Evolutionary conservation across 2,797 vertebrate genomes (phyloP).

Genomic region (Poeciliopsis presidionis): DNA sequence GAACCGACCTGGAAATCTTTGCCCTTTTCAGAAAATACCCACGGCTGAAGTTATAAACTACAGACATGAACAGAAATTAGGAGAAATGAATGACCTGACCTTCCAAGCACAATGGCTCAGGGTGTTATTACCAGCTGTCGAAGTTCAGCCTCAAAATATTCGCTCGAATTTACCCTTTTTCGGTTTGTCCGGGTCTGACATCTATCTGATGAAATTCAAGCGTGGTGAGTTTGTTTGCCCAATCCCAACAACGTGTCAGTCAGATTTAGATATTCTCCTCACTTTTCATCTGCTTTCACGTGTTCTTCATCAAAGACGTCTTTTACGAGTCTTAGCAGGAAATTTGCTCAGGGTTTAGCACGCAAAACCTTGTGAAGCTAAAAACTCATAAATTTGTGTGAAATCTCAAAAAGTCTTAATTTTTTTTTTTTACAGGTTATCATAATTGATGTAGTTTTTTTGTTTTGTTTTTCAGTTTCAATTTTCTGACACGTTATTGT

Average conservation of each 20-base stretch:
- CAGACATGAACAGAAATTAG: background rate
- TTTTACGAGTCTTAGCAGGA: background rate
- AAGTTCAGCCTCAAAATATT: background rate
- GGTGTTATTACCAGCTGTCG: background rate
- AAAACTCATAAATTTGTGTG: background rate
- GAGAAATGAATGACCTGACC: background rate
- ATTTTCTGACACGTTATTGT: background rate
- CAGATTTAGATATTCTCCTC: background rate
- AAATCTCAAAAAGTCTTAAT: background rate
- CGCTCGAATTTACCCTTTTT: background rate
- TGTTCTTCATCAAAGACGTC: background rate
- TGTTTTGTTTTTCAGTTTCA: background rate
- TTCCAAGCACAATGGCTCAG: background rate
- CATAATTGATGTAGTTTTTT: background rate
- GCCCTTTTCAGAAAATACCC: background rate
- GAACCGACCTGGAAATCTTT: slow-evolving; percentile 28
- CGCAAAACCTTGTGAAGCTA: background rate
- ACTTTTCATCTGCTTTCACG: background rate
- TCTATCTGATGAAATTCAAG: background rate
- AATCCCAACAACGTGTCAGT: background rate
- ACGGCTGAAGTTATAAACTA: background rate
- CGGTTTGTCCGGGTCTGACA: background rate
- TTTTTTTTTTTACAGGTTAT: background rate
- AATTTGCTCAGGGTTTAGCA: background rate
- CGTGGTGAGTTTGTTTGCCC: background rate